Percentiles rank a stretch among this genome's conserved stretches.
phyloP scores from a whole-genome alignment of 2,113 vertebrate species.

The Leucosticte australis region DNA sequence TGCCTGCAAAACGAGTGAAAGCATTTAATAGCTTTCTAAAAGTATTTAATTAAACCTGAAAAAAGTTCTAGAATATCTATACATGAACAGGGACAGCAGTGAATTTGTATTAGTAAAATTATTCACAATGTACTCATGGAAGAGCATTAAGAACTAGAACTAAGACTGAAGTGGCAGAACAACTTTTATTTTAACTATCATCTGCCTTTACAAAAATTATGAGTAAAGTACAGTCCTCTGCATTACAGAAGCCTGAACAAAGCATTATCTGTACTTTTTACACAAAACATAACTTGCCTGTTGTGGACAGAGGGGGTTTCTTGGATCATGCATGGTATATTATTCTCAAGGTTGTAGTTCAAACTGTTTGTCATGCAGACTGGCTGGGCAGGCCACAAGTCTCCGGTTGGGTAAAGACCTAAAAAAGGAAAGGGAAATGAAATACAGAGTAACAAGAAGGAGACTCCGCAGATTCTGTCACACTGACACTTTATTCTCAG shows the following conservation, averaged over 20 bases:
- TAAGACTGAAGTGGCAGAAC: background rate
- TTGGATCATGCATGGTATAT: conserved; percentile 77
- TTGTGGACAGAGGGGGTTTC: conserved; percentile 77
- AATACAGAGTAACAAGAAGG: background rate
- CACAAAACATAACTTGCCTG: conserved; percentile 71
- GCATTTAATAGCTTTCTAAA: background rate
- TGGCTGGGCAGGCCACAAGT: conserved; percentile 85
- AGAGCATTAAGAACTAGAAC: background rate
- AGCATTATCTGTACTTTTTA: background rate
- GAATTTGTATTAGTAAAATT: background rate
- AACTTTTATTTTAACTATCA: background rate
- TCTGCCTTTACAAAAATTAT: background rate
- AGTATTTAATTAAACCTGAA: background rate
- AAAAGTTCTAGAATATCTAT: background rate
- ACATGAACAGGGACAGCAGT: background rate
- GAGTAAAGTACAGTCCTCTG: background rate
- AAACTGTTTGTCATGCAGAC: conserved; percentile 86
- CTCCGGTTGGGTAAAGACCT: conserved; percentile 82
- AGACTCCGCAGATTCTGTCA: background rate
- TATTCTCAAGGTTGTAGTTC: conserved; percentile 85
- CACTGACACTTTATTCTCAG: background rate
- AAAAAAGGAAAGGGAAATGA: background rate
- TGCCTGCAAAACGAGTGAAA: background rate
- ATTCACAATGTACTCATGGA: background rate
- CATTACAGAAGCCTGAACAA: background rate